Evolutionary conservation across 2,888 invertebrate species (phyloP).

Genomic region (Nezara viridula): DNA sequence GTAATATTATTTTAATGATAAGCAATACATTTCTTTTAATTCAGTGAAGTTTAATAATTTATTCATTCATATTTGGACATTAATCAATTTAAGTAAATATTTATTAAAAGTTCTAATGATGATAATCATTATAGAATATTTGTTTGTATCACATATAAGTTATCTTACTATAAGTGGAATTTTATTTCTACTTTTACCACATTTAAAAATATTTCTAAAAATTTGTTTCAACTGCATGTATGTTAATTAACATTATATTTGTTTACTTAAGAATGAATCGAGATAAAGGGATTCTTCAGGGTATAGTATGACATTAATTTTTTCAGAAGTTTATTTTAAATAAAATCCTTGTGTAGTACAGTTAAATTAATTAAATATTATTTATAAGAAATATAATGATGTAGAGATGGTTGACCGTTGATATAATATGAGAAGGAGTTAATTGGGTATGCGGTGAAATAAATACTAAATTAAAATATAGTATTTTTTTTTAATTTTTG

Average conservation of each 20-base stretch:
- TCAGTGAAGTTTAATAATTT: no score
- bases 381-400: neutral
- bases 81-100: neutral
- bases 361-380: neutral
- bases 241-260: slow-evolving; percentile 29
- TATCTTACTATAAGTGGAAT: neutral
- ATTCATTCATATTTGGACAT: no score
- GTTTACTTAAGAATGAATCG: neutral
- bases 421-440: no score
- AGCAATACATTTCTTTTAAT: no score
- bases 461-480: no score
- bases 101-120: neutral
- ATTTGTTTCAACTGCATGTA: slow-evolving; percentile 35
- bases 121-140: neutral
- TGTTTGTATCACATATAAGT: neutral
- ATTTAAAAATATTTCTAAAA: slow-evolving; percentile 1
- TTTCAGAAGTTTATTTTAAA: neutral
- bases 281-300: neutral
- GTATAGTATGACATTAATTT: neutral
- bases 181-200: neutral
- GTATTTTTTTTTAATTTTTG: no score
- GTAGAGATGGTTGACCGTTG: no score
- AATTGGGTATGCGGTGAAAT: no score
- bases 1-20: no score
- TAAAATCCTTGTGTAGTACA: neutral